These are phyloP conservation scores for Grantiella picta DNA, from an alignment of 2,113 vertebrate genomes.

Conservation along the genomic window DNA sequence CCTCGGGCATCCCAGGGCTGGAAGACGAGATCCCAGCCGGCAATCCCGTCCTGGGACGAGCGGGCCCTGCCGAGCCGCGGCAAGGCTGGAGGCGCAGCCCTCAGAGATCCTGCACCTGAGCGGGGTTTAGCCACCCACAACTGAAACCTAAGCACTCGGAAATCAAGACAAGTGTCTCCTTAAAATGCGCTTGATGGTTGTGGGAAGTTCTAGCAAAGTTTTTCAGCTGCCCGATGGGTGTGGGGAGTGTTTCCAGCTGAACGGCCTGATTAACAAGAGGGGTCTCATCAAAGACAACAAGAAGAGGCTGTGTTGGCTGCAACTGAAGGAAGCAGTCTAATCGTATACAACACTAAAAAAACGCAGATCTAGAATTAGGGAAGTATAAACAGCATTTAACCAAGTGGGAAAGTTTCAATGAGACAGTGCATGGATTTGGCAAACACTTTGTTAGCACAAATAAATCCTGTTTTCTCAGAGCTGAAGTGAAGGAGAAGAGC, in stretches of 20 bases:
- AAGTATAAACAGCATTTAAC: neutral
- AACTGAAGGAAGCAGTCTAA: neutral
- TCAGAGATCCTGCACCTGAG: neutral
- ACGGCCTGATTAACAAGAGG: neutral
- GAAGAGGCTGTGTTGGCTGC: neutral
- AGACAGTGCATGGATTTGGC: neutral
- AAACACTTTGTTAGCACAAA: neutral
- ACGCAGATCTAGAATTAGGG: neutral
- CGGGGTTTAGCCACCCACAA: neutral
- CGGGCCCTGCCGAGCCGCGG: neutral
- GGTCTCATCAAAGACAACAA: neutral
- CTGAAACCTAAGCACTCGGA: neutral
- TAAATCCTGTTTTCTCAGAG: neutral
- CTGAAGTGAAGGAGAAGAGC: neutral
- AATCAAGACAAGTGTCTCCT: neutral
- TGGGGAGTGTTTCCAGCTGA: neutral
- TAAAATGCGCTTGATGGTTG: neutral
- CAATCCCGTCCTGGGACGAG: too few relatives aligned
- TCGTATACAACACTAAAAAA: neutral
- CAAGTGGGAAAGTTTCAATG: neutral
- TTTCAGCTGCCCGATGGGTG: neutral
- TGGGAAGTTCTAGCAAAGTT: neutral
- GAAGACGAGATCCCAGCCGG: accelerated
- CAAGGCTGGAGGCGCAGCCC: neutral
- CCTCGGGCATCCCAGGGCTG: accelerated